phyloP scores from a whole-genome alignment of 2,888 invertebrate species.

The Andricus quercusramuli region DNA sequence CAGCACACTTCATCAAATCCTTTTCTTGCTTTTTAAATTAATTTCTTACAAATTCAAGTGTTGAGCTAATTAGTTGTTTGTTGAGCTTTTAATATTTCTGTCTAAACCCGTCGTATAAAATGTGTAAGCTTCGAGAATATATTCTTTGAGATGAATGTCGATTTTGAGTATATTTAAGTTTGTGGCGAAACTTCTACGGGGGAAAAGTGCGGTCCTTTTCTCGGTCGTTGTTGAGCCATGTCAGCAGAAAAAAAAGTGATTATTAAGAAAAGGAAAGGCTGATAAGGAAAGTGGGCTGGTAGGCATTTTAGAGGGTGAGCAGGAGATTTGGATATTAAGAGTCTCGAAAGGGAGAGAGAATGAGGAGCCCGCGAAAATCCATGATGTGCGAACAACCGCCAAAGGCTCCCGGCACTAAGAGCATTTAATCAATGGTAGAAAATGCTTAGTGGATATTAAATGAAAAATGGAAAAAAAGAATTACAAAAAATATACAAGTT shows the following conservation, averaged over 20 bases:
- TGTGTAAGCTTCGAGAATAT: neutral
- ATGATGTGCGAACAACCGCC: constrained; percentile 49
- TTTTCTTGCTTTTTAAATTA: constrained; percentile 16
- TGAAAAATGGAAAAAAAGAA: constrained; percentile 47
- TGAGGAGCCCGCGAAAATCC: constrained; percentile 51
- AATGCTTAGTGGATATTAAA: constrained; percentile 69
- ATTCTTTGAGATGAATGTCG: neutral
- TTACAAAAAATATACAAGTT: constrained; percentile 63
- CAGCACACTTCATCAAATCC: constrained; percentile 1
- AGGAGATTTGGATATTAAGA: constrained; percentile 40
- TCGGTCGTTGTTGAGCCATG: constrained; percentile 74
- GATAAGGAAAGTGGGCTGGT: constrained; percentile 46
- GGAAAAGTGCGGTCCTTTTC: constrained; percentile 77
- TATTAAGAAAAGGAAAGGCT: constrained; percentile 40
- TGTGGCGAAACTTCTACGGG: constrained; percentile 72
- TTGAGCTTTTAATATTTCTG: neutral
- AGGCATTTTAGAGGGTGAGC: constrained; percentile 44
- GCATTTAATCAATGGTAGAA: constrained; percentile 76
- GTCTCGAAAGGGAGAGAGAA: constrained; percentile 44
- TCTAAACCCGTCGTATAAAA: neutral
- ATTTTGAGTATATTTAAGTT: constrained; percentile 27
- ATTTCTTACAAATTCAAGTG: neutral
- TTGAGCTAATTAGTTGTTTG: no score
- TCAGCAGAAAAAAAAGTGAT: constrained; percentile 28
- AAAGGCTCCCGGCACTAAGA: constrained; percentile 71